These are phyloP conservation scores for Embidobia sp. DNA, from an alignment of 2,888 invertebrate genomes.

Conservation along the genomic window DNA sequence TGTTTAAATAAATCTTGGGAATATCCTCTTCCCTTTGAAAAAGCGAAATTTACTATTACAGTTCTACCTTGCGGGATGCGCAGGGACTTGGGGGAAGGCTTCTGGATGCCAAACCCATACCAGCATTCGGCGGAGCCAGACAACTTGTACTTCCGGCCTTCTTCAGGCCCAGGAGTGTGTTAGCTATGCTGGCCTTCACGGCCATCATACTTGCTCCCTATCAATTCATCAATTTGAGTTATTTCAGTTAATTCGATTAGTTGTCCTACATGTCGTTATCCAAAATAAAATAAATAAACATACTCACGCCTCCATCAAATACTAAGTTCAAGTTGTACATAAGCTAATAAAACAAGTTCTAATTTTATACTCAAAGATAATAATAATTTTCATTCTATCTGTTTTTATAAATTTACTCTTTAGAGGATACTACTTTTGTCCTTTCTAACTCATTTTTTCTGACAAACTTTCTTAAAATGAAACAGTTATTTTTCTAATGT, in stretches of 20 bases:
- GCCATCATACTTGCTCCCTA: constrained; percentile 81
- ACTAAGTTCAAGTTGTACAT: too few species aligned
- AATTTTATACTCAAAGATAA: too few species aligned
- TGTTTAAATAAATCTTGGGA: constrained; percentile 60
- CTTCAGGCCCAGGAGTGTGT: constrained; percentile 84
- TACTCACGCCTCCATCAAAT: constrained; percentile 40
- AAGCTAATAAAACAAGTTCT: too few species aligned
- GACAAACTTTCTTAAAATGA: too few species aligned
- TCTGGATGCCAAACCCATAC: constrained; percentile 79
- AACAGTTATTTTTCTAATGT: too few species aligned
- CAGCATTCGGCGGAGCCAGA: constrained; percentile 85
- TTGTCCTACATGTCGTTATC: constrained; percentile 10
- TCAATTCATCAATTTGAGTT: constrained; percentile 74
- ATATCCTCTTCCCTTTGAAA: constrained; percentile 62
- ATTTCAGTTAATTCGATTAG: constrained; percentile 12
- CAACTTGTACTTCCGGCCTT: constrained; percentile 88
- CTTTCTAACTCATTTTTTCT: too few species aligned
- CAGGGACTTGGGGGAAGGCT: constrained; percentile 81
- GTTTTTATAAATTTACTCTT: too few species aligned
- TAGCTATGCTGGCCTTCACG: constrained; percentile 81
- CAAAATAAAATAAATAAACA: too few species aligned
- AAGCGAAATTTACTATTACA: constrained; percentile 68
- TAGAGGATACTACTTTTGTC: too few species aligned
- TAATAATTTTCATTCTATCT: too few species aligned
- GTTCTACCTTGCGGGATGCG: constrained; percentile 83